Conservation (phyloP, 2,888 invertebrate species). For the Coremacera marginata region DNA sequence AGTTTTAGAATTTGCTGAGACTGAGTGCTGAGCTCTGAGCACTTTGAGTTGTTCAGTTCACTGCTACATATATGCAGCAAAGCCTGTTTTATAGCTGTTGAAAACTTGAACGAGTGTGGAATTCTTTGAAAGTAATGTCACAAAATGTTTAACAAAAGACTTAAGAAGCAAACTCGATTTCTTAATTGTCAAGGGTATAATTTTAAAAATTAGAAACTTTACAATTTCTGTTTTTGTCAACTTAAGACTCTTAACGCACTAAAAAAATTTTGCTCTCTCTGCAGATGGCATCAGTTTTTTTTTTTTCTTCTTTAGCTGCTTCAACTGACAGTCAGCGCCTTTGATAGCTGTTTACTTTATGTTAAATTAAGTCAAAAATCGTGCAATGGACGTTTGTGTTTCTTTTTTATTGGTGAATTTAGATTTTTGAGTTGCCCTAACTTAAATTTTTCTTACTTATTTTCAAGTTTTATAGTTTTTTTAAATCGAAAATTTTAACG, state of each 20-base stretch:
- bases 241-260: background rate
- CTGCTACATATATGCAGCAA: too few species aligned
- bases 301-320: background rate
- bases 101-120: too few species aligned
- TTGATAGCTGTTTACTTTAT: slow-evolving; percentile 61
- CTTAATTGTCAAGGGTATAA: too few species aligned
- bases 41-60: too few species aligned
- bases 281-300: background rate
- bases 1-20: too few species aligned
- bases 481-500: background rate
- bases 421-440: too few species aligned
- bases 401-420: background rate
- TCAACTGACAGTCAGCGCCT: background rate
- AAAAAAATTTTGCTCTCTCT: background rate
- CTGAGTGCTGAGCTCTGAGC: too few species aligned
- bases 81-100: too few species aligned
- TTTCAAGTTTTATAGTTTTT: background rate
- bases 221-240: too few species aligned
- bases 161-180: background rate
- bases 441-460: slow-evolving; percentile 28
- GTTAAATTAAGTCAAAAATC: slow-evolving; percentile 66
- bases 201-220: too few species aligned
- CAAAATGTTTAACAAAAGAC: background rate
- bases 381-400: slow-evolving; percentile 57
- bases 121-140: too few species aligned